Percentiles rank a stretch among this genome's conserved stretches.
These are phyloP conservation scores for Pilophorus perplexus DNA, from an alignment of 2,888 invertebrate species.

Conservation along the genomic window DNA sequence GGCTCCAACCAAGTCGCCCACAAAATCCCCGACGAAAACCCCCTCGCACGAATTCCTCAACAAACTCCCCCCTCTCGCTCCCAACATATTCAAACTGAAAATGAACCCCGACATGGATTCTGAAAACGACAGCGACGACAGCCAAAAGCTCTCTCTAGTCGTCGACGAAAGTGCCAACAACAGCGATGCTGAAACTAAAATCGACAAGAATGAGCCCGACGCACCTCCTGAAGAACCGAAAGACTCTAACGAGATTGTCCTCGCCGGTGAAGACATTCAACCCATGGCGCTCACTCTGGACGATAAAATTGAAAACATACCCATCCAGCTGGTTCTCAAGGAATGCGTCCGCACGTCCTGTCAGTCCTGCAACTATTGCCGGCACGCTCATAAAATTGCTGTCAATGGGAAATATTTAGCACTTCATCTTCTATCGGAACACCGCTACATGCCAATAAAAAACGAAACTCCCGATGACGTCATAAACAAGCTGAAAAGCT, in stretches of 20 bases:
- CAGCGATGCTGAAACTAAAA: slow-evolving; percentile 51
- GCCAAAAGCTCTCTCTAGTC: slow-evolving; percentile 62
- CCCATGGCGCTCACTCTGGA: slow-evolving; percentile 70
- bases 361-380: slow-evolving; percentile 75
- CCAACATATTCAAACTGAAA: slow-evolving; percentile 35
- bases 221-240: slow-evolving; percentile 48
- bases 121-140: slow-evolving; percentile 60
- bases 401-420: slow-evolving; percentile 79
- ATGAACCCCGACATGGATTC: slow-evolving; percentile 50
- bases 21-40: background rate
- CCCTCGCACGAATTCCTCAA: slow-evolving; percentile 20
- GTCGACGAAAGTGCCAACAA: slow-evolving; percentile 54
- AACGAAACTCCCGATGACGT: slow-evolving; percentile 76
- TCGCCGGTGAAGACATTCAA: slow-evolving; percentile 64
- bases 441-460: slow-evolving; percentile 75
- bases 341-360: slow-evolving; percentile 70
- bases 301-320: slow-evolving; percentile 71
- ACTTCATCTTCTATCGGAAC: slow-evolving; percentile 74
- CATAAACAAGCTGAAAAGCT: slow-evolving; percentile 60
- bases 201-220: slow-evolving; percentile 46
- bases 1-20: background rate
- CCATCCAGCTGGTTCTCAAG: slow-evolving; percentile 67
- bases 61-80: slow-evolving; percentile 22
- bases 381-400: slow-evolving; percentile 79
- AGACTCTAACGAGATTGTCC: slow-evolving; percentile 43